These are phyloP conservation scores for Chelon auratus DNA, from an alignment of 2,797 vertebrate genomes.

Conservation along the genomic window DNA sequence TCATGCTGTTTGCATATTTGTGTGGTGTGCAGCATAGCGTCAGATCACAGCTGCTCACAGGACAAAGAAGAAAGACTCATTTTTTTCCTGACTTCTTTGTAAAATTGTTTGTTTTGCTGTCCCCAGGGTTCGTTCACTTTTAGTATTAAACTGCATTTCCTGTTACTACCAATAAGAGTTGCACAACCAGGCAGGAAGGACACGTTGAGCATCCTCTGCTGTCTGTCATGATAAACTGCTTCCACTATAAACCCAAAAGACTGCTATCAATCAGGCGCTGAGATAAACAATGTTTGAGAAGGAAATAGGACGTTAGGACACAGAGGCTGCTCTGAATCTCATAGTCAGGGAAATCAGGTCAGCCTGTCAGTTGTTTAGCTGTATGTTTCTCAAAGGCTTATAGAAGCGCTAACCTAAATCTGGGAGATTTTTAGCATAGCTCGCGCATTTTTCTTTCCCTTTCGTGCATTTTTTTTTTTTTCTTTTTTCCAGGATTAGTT, in stretches of 20 bases:
- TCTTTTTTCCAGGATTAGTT: too few species aligned
- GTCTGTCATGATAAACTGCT: conserved; percentile 31
- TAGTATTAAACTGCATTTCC: too few species aligned
- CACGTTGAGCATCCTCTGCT: neutral
- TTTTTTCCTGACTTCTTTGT: too few species aligned
- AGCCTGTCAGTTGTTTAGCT: conserved; percentile 55
- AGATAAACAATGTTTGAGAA: conserved; percentile 55
- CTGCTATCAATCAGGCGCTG: conserved; percentile 57
- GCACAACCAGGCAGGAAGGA: too few species aligned
- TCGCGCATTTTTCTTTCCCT: conserved; percentile 16
- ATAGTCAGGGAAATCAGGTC: conserved; percentile 66
- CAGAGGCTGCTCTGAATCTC: conserved; percentile 21
- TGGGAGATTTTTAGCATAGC: conserved; percentile 34
- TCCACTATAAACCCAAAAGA: conserved; percentile 7
- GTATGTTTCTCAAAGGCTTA: conserved; percentile 55
- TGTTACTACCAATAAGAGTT: too few species aligned
- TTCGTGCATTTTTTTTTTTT: conserved; percentile 40
- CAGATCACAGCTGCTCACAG: too few species aligned
- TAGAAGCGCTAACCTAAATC: conserved; percentile 61
- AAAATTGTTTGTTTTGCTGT: too few species aligned
- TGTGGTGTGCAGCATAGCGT: too few species aligned
- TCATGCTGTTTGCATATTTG: too few species aligned
- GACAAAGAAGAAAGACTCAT: too few species aligned
- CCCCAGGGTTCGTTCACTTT: too few species aligned
- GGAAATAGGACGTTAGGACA: conserved; percentile 55